phyloP scores from a whole-genome alignment of 2,888 invertebrate species.

The Margaritifera margaritifera region DNA sequence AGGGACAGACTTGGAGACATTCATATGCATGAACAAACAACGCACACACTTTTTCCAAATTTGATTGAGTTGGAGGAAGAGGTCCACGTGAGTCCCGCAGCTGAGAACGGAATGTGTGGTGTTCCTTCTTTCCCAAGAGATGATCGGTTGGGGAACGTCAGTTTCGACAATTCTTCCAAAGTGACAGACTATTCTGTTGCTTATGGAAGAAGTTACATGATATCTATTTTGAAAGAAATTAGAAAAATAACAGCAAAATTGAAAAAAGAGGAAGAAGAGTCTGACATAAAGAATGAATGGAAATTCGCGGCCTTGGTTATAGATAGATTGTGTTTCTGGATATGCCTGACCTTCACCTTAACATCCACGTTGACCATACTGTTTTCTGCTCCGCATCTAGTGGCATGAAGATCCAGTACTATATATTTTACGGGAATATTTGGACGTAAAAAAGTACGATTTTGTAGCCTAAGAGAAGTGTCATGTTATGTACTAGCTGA shows the following conservation, averaged over 20 bases:
- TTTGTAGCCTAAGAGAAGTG: too few species aligned
- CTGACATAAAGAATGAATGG: conserved; percentile 96
- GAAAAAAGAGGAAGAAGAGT: conserved; percentile 94
- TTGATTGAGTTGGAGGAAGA: conserved; percentile 98
- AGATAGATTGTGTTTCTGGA: conserved; percentile 95
- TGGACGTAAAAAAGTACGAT: too few species aligned
- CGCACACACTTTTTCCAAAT: conserved; percentile 95
- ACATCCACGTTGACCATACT: conserved; percentile 80
- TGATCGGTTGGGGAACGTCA: conserved; percentile 29
- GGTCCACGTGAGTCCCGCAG: conserved; percentile 70
- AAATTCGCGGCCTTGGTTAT: conserved; percentile 99
- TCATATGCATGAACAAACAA: conserved; percentile 92
- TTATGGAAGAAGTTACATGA: conserved; percentile 82
- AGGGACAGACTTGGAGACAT: conserved; percentile 89
- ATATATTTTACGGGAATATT: too few species aligned
- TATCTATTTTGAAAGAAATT: conserved; percentile 94
- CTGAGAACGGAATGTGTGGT: conserved; percentile 40
- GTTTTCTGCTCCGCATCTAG: conserved; percentile 66
- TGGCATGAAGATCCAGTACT: conserved; percentile 30
- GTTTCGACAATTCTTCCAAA: conserved; percentile 13
- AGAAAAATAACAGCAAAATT: conserved; percentile 94
- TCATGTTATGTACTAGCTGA: too few species aligned
- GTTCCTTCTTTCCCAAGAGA: conserved; percentile 11
- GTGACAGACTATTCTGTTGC: conserved; percentile 6
- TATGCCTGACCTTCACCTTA: conserved; percentile 83